phyloP scores from a whole-genome alignment of 64 coral and sea anemone genomes.

The Exaiptasia diaphana region DNA sequence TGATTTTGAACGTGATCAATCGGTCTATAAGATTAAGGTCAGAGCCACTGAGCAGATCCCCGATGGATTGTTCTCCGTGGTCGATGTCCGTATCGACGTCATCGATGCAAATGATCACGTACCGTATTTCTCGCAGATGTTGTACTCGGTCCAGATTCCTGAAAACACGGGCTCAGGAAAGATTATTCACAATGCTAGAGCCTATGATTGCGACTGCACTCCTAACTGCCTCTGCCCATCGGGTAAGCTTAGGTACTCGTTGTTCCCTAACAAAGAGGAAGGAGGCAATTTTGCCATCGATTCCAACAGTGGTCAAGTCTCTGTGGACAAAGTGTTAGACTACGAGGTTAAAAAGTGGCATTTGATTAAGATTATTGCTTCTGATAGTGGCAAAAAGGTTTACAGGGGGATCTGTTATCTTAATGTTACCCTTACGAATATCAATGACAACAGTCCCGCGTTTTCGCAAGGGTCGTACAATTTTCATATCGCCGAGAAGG shows the following conservation, averaged over 20 bases:
- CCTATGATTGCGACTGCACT: conserved; percentile 59
- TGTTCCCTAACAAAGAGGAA: conserved; percentile 6
- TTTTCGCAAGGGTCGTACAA: conserved; percentile 18
- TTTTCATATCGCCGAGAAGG: conserved; percentile 50
- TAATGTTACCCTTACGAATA: conserved; percentile 41
- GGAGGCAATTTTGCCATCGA: conserved; percentile 53
- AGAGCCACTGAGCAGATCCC: conserved; percentile 63
- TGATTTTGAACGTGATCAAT: conserved; percentile 21
- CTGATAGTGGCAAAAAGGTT: conserved; percentile 33
- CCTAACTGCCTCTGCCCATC: conserved; percentile 11
- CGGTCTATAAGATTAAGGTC: conserved; percentile 52
- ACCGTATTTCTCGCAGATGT: conserved; percentile 16
- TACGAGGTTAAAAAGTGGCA: conserved; percentile 39
- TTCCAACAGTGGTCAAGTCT: conserved; percentile 33
- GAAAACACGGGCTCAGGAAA: conserved; percentile 42
- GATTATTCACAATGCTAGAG: background rate
- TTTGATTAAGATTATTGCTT: conserved; percentile 30
- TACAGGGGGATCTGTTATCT: conserved; percentile 29
- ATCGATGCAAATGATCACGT: conserved; percentile 63
- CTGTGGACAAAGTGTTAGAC: conserved; percentile 36
- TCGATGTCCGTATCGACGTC: conserved; percentile 57
- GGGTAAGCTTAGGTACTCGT: conserved; percentile 41
- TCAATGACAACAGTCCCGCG: conserved; percentile 50
- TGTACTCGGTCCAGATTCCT: background rate
- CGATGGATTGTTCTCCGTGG: conserved; percentile 25